Conservation (phyloP, 2,113 vertebrate species). For the Myiozetetes cayanensis region DNA sequence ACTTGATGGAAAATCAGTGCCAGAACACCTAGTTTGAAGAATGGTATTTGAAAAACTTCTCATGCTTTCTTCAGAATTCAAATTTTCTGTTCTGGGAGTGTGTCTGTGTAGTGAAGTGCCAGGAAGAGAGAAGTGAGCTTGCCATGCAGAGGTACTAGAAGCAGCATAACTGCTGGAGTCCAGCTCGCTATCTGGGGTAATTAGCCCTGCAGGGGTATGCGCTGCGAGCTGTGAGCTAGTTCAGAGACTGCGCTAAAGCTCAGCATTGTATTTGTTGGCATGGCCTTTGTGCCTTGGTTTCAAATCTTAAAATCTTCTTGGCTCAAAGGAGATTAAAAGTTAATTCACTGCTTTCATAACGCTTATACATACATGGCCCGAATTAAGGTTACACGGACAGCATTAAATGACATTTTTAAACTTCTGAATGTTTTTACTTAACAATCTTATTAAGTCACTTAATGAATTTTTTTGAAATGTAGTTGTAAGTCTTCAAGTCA, state of each 20-base stretch:
- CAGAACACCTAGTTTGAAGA: neutral
- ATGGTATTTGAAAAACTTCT: neutral
- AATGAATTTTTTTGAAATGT: conserved; percentile 44
- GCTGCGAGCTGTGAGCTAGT: neutral
- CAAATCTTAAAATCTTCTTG: conserved; percentile 48
- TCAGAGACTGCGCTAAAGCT: conserved; percentile 22
- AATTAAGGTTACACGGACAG: conserved; percentile 3
- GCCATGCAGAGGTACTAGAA: neutral
- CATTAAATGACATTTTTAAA: conserved; percentile 21
- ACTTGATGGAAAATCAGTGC: neutral
- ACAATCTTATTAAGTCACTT: conserved; percentile 41
- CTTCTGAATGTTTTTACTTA: conserved; percentile 37
- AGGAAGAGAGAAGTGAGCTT: neutral
- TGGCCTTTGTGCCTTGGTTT: conserved; percentile 39
- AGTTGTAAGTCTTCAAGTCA: neutral
- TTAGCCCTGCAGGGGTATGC: conserved; percentile 9
- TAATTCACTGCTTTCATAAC: conserved; percentile 47
- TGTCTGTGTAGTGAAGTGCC: neutral
- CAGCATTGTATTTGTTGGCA: conserved; percentile 17
- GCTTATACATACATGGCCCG: neutral
- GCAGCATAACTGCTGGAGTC: neutral
- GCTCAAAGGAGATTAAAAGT: conserved; percentile 58
- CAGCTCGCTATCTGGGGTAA: neutral
- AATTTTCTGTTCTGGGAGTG: neutral
- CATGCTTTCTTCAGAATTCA: neutral